These are phyloP conservation scores for Ridgeia piscesae DNA, from an alignment of 1,140 invertebrate species.

Conservation along the genomic window DNA sequence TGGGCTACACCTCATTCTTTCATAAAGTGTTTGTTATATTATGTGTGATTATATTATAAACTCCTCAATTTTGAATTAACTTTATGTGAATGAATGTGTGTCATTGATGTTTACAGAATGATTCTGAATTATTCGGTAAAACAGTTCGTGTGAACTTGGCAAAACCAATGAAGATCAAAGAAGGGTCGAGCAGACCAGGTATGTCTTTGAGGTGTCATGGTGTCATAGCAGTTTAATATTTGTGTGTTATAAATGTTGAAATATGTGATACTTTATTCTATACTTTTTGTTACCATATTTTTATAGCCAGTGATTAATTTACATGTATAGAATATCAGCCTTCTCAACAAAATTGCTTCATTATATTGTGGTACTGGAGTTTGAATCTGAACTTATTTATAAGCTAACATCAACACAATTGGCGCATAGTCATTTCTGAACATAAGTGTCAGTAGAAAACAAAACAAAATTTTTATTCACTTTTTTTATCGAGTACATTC, in stretches of 20 bases:
- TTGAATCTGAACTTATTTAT: neutral
- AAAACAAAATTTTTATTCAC: neutral
- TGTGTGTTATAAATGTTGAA: neutral
- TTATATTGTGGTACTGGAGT: neutral
- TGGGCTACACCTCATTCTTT: too few species aligned
- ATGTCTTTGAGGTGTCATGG: neutral
- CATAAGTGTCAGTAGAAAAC: neutral
- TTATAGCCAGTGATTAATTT: too few species aligned
- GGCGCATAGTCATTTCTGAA: neutral
- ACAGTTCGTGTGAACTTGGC: conserved; percentile 97
- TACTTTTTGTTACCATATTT: too few species aligned
- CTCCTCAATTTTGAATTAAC: neutral
- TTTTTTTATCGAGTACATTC: too few species aligned
- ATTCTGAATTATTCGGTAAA: conserved; percentile 94
- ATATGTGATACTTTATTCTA: neutral
- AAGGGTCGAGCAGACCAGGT: conserved; percentile 83
- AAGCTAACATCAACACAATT: neutral
- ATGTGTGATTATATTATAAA: neutral
- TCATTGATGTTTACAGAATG: conserved; percentile 72
- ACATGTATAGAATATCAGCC: too few species aligned
- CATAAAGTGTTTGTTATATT: too few species aligned
- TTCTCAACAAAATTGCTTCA: too few species aligned
- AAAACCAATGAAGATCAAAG: conserved; percentile 81
- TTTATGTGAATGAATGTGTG: neutral
- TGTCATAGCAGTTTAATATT: neutral